Base-by-base conservation (phyloP, 2,113 vertebrate genomes). In the Calypte anna region DNA sequence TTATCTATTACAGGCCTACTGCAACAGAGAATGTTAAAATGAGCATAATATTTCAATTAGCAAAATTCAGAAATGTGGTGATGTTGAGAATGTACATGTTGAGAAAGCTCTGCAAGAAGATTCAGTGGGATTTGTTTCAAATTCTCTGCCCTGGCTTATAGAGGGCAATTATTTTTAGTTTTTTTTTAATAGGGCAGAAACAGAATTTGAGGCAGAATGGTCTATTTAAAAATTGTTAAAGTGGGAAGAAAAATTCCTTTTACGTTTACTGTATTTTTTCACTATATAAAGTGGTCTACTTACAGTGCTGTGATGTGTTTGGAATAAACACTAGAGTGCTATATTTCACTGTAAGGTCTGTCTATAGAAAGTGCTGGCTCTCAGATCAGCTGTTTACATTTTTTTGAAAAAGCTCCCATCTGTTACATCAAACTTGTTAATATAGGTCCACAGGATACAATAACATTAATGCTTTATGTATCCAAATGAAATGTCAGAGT, bases 351-450 rank as follows among this genome's bases (percentile, higher is more conserved):
- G 73, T 84, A 82, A 86, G 62, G 76, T 97, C 93, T 96, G 96
- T 95, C 96, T 95, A 75, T 96, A 92, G 94, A 94, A 96, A 90
- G 79, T 75, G 33, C 88, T 95, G 93, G 86, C 90, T 93, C 90
- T 91, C 73, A 86, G 90, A 82, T 96, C 76, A 96, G 81, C 93
- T 97, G 96, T 97, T 97, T 97, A 97, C 93, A 95, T 97, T 97
- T 97, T 86, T 96, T 86, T 92, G 67, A 93, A 95, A 94, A 97
- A 95, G 88, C 93, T 96, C 90, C 96, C 96, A 96, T 97, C 96
- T 97, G 94, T 97, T 97, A 95, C 67, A 94, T 96, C 96, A 94
- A 93, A 97, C 94, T 96, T 96, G 96, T 96, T 96, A 96, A 90
- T 96, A 92, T 87, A 95, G 93, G 88, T 97, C 94, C 91, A 77